Conservation (phyloP, 2,888 invertebrate species). For the Limnephilus marmoratus region DNA sequence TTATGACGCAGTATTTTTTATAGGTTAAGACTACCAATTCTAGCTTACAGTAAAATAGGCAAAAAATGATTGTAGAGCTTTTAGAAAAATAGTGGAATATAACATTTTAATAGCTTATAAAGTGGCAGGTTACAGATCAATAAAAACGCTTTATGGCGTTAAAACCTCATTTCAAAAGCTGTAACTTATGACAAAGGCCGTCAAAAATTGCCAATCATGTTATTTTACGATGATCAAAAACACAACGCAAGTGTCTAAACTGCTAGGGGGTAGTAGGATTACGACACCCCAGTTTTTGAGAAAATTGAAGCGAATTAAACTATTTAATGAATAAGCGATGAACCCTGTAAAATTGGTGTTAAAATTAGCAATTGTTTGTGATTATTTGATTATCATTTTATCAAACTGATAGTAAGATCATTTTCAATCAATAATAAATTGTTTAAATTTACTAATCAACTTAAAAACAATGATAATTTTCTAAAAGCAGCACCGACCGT, state of each 20-base stretch:
- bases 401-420: too few species aligned
- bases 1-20: background rate
- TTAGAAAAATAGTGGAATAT: background rate
- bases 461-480: background rate
- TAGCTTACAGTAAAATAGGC: background rate
- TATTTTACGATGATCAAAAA: background rate
- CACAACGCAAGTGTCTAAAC: background rate
- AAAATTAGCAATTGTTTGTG: too few species aligned
- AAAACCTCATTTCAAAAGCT: background rate
- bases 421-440: background rate
- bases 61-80: background rate
- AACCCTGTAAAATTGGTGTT: background rate
- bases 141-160: background rate
- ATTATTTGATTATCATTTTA: too few species aligned
- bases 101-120: background rate
- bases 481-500: background rate
- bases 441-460: background rate
- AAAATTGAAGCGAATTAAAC: background rate
- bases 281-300: background rate
- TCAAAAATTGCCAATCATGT: background rate
- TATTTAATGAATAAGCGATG: background rate
- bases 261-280: background rate
- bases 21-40: background rate
- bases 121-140: background rate
- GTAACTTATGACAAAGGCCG: background rate